A percentile compares a stretch with the other conserved stretches of the same genome.
Conservation (phyloP, 1,140 invertebrate species). For the Yoshiicerus persimilis region DNA sequence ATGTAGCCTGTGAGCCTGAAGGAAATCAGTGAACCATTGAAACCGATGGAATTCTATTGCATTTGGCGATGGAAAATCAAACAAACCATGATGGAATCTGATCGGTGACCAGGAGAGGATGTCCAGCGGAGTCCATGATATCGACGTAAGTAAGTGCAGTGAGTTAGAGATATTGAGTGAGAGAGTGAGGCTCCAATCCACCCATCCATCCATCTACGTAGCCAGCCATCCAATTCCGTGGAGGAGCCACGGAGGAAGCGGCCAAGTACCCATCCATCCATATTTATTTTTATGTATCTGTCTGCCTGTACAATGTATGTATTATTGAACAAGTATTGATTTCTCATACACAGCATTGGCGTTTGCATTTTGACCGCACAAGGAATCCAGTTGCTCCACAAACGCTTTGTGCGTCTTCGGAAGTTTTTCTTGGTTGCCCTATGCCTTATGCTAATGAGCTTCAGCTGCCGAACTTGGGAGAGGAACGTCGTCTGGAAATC, state of each 20-base stretch:
- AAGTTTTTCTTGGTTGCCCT: conserved; percentile 39
- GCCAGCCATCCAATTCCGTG: neutral
- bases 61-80: neutral
- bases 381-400: conserved; percentile 50
- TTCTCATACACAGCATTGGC: conserved; percentile 49
- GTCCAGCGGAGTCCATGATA: neutral
- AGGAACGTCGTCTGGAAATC: conserved; percentile 58
- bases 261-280: neutral
- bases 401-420: conserved; percentile 46
- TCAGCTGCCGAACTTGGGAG: conserved; percentile 54
- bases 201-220: neutral
- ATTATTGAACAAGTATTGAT: conserved; percentile 30
- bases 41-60: neutral
- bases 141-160: neutral
- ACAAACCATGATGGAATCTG: neutral
- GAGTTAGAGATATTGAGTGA: neutral
- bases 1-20: neutral
- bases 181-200: neutral
- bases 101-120: neutral
- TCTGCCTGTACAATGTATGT: neutral
- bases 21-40: neutral
- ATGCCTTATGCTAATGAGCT: conserved; percentile 50
- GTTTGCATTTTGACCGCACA: conserved; percentile 52
- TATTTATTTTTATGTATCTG: neutral
- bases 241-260: neutral